These are phyloP conservation scores for Phenacoccus solenopsis DNA, from an alignment of 1,140 invertebrate species.

Conservation along the genomic window DNA sequence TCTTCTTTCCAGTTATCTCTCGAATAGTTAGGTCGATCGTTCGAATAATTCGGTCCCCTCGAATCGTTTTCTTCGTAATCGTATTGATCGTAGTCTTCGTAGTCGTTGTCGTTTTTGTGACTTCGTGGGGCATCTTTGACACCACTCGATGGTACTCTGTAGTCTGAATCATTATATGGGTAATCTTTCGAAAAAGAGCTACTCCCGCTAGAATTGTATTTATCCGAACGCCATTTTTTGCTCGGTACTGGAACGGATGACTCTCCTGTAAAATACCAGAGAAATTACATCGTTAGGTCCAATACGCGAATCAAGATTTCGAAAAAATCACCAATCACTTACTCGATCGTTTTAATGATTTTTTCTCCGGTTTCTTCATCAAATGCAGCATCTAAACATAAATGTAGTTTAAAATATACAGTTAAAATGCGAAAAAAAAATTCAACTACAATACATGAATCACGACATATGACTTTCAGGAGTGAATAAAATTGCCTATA, in stretches of 20 bases:
- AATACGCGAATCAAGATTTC: neutral
- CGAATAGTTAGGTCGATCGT: neutral
- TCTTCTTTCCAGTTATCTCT: slow-evolving; percentile 18
- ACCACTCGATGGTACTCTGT: neutral
- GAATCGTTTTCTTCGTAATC: slow-evolving; percentile 7
- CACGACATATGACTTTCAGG: no score
- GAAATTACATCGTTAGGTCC: neutral
- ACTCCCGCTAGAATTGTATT: neutral
- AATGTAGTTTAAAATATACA: no score
- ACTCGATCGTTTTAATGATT: neutral
- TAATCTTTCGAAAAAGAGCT: neutral
- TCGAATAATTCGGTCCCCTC: slow-evolving; percentile 5
- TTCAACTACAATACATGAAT: no score
- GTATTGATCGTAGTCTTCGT: slow-evolving; percentile 12
- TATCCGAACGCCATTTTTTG: slow-evolving; percentile 9
- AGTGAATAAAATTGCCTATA: no score
- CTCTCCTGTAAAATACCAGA: neutral
- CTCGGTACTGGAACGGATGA: neutral
- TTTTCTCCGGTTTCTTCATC: neutral
- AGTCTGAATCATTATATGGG: neutral
- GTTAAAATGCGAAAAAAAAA: no score
- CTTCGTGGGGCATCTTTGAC: neutral
- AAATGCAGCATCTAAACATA: neutral
- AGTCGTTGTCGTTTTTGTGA: slow-evolving; percentile 10
- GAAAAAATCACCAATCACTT: neutral